These are phyloP conservation scores for Agrotis clavis DNA, from an alignment of 2,888 invertebrate species.

Conservation along the genomic window DNA sequence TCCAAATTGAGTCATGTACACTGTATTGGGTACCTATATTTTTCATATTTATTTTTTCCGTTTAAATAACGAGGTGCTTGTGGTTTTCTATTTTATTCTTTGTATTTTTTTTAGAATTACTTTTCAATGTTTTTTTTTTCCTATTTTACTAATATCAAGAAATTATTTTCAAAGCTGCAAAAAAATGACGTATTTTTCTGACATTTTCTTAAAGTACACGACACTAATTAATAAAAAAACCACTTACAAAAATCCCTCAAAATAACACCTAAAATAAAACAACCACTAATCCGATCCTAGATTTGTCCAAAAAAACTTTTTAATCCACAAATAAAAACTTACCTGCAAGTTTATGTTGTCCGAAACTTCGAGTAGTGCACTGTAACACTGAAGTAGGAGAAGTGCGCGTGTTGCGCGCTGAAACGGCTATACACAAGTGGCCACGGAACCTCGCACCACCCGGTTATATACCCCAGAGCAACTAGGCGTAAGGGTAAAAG, in stretches of 20 bases:
- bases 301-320: slow-evolving; percentile 1
- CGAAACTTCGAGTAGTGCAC: slow-evolving; percentile 72
- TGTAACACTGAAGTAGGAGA: slow-evolving; percentile 68
- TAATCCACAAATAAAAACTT: slow-evolving; percentile 69
- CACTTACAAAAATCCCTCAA: background rate
- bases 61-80: background rate
- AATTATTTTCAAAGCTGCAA: background rate
- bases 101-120: background rate
- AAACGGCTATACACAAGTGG: slow-evolving; percentile 81
- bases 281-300: background rate
- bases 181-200: background rate
- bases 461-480: slow-evolving; percentile 77
- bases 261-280: background rate
- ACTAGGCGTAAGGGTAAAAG: slow-evolving; percentile 59
- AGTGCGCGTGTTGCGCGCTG: slow-evolving; percentile 79
- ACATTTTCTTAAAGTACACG: background rate
- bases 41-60: too few relatives aligned
- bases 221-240: background rate
- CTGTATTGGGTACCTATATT: background rate
- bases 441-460: slow-evolving; percentile 66
- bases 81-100: background rate
- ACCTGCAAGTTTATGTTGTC: slow-evolving; percentile 77
- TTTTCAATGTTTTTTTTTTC: background rate
- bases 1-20: too few relatives aligned
- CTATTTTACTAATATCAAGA: background rate